These are phyloP conservation scores for Stegastes partitus DNA, from an alignment of 2,113 vertebrate species.

Conservation along the genomic window DNA sequence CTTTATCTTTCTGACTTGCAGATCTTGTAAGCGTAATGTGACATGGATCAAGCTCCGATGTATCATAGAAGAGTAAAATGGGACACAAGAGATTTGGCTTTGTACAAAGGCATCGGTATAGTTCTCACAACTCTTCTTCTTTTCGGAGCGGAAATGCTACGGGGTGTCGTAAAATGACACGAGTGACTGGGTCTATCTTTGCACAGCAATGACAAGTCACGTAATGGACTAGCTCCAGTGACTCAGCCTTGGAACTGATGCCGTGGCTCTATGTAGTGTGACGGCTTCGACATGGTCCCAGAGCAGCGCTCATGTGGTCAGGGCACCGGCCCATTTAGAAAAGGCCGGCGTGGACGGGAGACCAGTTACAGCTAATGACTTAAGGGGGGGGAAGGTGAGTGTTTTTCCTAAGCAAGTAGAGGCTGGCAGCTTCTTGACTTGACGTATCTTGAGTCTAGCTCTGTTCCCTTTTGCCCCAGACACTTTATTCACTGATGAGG, in stretches of 20 bases:
- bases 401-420: slow-evolving; percentile 37
- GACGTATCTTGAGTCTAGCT: slow-evolving; percentile 30
- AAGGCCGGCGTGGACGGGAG: not conserved
- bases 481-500: slow-evolving; percentile 57
- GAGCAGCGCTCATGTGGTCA: slow-evolving; percentile 46
- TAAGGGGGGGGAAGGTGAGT: slow-evolving; percentile 1
- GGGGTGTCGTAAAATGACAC: slow-evolving; percentile 51
- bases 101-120: slow-evolving; percentile 1
- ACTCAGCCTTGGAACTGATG: slow-evolving; percentile 53
- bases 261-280: slow-evolving; percentile 54
- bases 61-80: slow-evolving; percentile 39
- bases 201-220: slow-evolving; percentile 47
- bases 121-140: slow-evolving; percentile 29
- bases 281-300: slow-evolving; percentile 55
- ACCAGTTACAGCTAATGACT: slow-evolving; percentile 46
- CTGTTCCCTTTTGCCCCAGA: slow-evolving; percentile 51
- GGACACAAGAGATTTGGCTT: slow-evolving; percentile 25
- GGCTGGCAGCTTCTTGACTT: slow-evolving; percentile 40
- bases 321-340: slow-evolving; percentile 43
- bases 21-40: slow-evolving; percentile 38
- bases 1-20: slow-evolving; percentile 36
- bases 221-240: slow-evolving; percentile 44
- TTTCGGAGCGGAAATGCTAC: slow-evolving; percentile 28
- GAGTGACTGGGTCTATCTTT: slow-evolving; percentile 40
- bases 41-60: slow-evolving; percentile 28